Evolutionary conservation across 2,113 vertebrate species (phyloP).

Genomic region (Neotragus pygmaeus): DNA sequence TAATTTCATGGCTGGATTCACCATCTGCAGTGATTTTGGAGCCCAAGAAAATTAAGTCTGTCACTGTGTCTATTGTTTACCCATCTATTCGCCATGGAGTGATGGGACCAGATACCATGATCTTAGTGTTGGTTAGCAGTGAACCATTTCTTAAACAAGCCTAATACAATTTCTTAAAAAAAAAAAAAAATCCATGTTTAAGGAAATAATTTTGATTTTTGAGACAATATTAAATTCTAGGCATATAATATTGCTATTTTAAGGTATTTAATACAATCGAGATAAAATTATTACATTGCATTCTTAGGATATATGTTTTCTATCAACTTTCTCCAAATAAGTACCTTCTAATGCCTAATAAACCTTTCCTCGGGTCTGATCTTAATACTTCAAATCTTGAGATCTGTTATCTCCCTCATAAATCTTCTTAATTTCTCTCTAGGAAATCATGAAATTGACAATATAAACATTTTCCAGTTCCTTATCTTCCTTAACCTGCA

Average conservation of each 20-base stretch:
- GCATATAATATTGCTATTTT: background rate
- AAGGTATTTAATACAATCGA: background rate
- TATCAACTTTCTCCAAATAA: background rate
- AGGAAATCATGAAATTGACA: conserved; percentile 54
- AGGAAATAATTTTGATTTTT: conserved; percentile 6
- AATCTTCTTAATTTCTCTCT: conserved; percentile 50
- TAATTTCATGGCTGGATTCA: background rate
- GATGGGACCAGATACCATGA: background rate
- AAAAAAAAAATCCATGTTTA: background rate
- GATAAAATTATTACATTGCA: background rate
- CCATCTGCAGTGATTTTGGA: background rate
- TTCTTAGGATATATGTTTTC: background rate
- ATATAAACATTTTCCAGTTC: conserved; percentile 51
- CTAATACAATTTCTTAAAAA: background rate
- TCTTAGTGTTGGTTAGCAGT: background rate
- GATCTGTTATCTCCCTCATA: conserved; percentile 3
- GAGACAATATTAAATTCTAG: background rate
- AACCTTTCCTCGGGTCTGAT: background rate
- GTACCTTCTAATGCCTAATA: background rate
- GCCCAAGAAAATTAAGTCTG: background rate
- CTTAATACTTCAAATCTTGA: conserved; percentile 38
- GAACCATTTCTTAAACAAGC: background rate
- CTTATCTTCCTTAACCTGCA: conserved; percentile 52
- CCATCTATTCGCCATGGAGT: background rate
- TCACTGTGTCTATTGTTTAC: background rate